Evolutionary conservation across 2,888 invertebrate species (phyloP), one percentile per base, ranked within the genome.

Genomic region (Caradrina kadenii): DNA sequence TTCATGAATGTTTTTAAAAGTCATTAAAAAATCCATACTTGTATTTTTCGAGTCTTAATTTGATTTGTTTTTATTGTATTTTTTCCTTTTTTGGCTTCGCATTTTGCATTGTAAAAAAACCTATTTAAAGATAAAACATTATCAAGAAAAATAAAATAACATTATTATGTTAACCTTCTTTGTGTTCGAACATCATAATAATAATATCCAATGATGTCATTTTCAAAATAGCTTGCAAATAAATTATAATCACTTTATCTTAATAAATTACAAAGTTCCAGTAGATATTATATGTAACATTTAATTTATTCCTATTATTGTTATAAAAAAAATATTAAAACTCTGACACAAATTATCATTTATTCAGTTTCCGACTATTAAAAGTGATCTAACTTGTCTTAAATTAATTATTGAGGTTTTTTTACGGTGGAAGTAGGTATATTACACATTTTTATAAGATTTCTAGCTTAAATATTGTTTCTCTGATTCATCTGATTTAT

Each of bases 1-100:
- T 82, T 80, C 73, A 86, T 83, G 65, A 70, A 62, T 56, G 61
- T 56, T 70, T 64, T 67, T 63, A 53, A 74, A 75, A 61, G 49
- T 75, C 74, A 73, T 74, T 73, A 79, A 73, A 80, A 77, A 77
- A 31, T 63, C 62, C 48, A 35, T 70, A 70, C 49, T 70, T 73
- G 54, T 62, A 72, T 58, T 60, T 76, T 82, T 77, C 26, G 35
- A 48, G 60, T 63, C 17, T 26, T 31, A 55, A 56, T 71, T 69
- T 73, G 55, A 67, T 72, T 76, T 69, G 21, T 61, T 71, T 56
- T 72, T 76, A 53, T 63, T 55, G 39, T 42, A 53, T 61, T 61
- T 65, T 55, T 59, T 19, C 56, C 58, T 69, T 73, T 69, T 70
- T 67, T 62, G 39, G 50, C 17, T 52, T 52, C 3, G n/a, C 42